These are phyloP conservation scores for Alethe diademata DNA, from an alignment of 2,113 vertebrate genomes.

Conservation along the genomic window DNA sequence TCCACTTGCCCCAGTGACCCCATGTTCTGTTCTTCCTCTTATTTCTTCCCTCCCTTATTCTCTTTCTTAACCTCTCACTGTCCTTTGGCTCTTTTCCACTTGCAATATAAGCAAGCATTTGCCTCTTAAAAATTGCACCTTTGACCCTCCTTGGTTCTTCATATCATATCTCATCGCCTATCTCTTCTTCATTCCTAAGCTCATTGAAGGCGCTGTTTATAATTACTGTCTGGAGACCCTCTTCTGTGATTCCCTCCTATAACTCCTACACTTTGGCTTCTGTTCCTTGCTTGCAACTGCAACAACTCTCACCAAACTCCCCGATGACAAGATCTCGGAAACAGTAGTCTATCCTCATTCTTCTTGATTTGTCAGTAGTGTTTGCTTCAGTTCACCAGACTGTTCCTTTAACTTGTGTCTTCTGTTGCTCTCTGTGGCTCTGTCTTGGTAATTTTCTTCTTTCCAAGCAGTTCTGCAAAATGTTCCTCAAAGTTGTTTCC, in stretches of 20 bases:
- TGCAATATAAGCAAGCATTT: conserved; percentile 28
- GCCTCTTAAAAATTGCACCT: conserved; percentile 38
- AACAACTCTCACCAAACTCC: conserved; percentile 49
- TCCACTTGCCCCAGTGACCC: conserved; percentile 38
- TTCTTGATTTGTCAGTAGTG: conserved; percentile 34
- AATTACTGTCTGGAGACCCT: conserved; percentile 51
- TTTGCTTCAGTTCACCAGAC: conserved; percentile 1
- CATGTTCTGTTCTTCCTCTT: conserved; percentile 9
- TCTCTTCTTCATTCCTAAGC: conserved; percentile 38
- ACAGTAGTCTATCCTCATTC: conserved; percentile 56
- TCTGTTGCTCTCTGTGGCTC: background rate
- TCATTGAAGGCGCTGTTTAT: conserved; percentile 53
- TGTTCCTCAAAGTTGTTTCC: background rate
- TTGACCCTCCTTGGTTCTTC: conserved; percentile 33
- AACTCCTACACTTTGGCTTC: conserved; percentile 59
- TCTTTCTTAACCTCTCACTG: conserved; percentile 26
- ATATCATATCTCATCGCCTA: conserved; percentile 42
- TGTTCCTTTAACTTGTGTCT: background rate
- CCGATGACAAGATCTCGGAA: conserved; percentile 42
- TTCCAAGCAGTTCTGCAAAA: background rate
- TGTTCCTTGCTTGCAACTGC: conserved; percentile 39
- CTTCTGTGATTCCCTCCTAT: conserved; percentile 13
- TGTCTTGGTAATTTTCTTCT: background rate
- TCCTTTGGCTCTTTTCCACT: conserved; percentile 41
- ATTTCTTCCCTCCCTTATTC: conserved; percentile 3